Conservation (phyloP, 2,888 invertebrate species). For the Seira ritae region DNA sequence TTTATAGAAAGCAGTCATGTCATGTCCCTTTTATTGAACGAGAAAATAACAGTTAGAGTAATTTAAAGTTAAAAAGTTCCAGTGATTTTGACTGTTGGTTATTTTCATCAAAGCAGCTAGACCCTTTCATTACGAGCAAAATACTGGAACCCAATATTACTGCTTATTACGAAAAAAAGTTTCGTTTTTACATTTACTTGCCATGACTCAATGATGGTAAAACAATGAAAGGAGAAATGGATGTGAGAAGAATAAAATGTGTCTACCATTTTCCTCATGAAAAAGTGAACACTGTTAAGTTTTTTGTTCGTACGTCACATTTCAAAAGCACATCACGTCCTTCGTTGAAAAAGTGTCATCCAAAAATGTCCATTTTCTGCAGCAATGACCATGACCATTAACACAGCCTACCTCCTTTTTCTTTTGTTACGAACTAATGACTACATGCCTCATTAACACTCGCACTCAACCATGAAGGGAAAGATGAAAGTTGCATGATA, state of each 20-base stretch:
- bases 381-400: conserved; percentile 54
- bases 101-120: too few relatives aligned
- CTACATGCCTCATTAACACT: conserved; percentile 52
- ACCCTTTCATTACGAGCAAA: too few relatives aligned
- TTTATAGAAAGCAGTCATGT: too few relatives aligned
- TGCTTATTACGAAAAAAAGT: too few relatives aligned
- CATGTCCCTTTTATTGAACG: too few relatives aligned
- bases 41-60: too few relatives aligned
- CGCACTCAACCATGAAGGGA: conserved; percentile 46
- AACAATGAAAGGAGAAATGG: conserved; percentile 1
- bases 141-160: too few relatives aligned
- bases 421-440: conserved; percentile 43
- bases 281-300: too few relatives aligned
- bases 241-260: conserved; percentile 25
- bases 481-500: conserved; percentile 34
- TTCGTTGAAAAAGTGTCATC: conserved; percentile 18
- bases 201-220: neutral
- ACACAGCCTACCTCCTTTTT: conserved; percentile 7
- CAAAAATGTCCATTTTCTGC: conserved; percentile 47
- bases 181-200: too few relatives aligned
- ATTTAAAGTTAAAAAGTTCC: too few relatives aligned
- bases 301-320: too few relatives aligned
- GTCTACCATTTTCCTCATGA: neutral
- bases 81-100: too few relatives aligned
- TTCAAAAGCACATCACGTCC: conserved; percentile 13